Percentiles rank a stretch among this genome's conserved stretches.
Conservation (phyloP, 1,140 invertebrate species). For the Drosophila santomea region DNA sequence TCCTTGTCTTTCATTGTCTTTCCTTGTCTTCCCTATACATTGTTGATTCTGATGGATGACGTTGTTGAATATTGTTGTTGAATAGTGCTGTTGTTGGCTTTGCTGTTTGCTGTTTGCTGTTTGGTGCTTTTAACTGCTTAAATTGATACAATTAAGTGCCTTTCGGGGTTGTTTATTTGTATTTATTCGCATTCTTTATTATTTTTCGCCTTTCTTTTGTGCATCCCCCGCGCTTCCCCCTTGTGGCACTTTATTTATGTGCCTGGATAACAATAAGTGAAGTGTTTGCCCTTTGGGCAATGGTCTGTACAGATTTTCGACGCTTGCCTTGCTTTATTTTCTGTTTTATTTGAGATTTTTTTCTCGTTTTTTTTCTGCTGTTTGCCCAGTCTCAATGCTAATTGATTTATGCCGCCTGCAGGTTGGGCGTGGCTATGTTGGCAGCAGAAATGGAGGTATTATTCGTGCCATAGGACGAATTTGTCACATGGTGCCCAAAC, state of each 20-base stretch:
- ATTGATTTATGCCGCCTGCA: slow-evolving; percentile 69
- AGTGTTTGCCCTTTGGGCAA: slow-evolving; percentile 62
- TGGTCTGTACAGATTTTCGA: slow-evolving; percentile 36
- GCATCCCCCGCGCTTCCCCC: not conserved
- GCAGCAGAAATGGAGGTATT: not conserved
- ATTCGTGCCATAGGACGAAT: not conserved
- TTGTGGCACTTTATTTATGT: slow-evolving; percentile 60
- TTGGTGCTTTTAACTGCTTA: slow-evolving; percentile 62
- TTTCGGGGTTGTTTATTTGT: slow-evolving; percentile 69
- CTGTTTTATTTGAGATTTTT: not conserved
- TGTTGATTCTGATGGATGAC: slow-evolving; percentile 27
- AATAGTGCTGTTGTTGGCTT: slow-evolving; percentile 11
- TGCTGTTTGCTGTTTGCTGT: slow-evolving; percentile 16
- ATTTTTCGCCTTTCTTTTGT: slow-evolving; percentile 15
- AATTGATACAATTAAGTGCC: slow-evolving; percentile 79
- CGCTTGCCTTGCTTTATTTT: slow-evolving; percentile 21
- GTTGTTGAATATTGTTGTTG: slow-evolving; percentile 28
- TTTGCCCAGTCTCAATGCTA: slow-evolving; percentile 60
- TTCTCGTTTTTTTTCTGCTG: not conserved
- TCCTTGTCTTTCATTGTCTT: not conserved
- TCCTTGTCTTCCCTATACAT: slow-evolving; percentile 6
- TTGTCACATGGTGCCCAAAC: slow-evolving; percentile 36
- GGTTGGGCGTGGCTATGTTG: slow-evolving; percentile 11
- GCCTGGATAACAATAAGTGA: slow-evolving; percentile 68
- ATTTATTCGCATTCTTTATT: slow-evolving; percentile 53